Evolutionary conservation across 2,797 vertebrate genomes (phyloP).

Genomic region (Streptopelia turtur): DNA sequence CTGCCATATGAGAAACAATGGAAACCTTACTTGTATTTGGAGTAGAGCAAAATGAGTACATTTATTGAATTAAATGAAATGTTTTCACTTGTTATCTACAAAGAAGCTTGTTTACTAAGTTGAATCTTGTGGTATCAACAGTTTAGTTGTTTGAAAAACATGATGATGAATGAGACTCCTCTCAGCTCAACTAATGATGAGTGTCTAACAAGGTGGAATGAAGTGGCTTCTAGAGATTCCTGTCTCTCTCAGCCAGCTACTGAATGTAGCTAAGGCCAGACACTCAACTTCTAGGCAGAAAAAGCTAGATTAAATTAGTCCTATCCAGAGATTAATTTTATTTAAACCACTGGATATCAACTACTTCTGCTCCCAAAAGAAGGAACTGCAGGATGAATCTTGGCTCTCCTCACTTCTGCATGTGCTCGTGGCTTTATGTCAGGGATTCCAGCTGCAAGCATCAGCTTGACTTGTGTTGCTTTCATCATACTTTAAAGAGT

Average conservation of each 20-base stretch:
- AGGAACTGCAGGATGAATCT: not conserved
- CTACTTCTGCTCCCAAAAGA: not conserved
- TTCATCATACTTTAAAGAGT: slow-evolving; percentile 24
- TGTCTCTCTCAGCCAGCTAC: not conserved
- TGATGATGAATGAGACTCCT: not conserved
- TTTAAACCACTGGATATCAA: not conserved
- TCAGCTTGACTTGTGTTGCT: slow-evolving; percentile 27
- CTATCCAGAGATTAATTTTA: not conserved
- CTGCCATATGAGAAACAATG: not conserved
- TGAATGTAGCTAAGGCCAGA: not conserved
- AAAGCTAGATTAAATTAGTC: not conserved
- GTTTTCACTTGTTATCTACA: not conserved
- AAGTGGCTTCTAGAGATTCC: not conserved
- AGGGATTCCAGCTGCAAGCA: slow-evolving; percentile 20
- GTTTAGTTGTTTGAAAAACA: not conserved
- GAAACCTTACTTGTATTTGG: not conserved
- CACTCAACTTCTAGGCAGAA: not conserved
- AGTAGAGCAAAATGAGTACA: not conserved
- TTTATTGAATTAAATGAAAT: not conserved
- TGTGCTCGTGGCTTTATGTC: not conserved
- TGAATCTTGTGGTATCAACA: not conserved
- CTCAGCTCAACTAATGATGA: not conserved
- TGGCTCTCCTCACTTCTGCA: not conserved
- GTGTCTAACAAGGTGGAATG: not conserved
- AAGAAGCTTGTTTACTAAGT: not conserved